Evolutionary conservation across 2,113 vertebrate species (phyloP).

Genomic region (Phoenicopterus ruber): DNA sequence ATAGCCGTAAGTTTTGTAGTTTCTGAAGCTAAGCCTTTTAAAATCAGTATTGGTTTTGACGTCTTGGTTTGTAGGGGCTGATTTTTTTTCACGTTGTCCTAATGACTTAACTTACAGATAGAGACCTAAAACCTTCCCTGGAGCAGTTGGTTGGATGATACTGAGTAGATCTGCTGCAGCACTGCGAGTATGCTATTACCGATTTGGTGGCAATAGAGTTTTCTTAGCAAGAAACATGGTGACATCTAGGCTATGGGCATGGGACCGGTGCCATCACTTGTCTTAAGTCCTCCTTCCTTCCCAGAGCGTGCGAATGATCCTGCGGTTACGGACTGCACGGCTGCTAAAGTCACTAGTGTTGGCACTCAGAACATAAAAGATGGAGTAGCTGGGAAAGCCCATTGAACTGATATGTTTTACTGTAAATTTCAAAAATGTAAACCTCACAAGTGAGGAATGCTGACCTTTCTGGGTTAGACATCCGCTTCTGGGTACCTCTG

Average conservation of each 20-base stretch:
- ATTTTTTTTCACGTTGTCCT: conserved; percentile 35
- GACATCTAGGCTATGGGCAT: background rate
- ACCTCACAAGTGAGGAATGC: background rate
- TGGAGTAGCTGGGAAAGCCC: background rate
- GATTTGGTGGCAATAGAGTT: background rate
- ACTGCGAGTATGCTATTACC: background rate
- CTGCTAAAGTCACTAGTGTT: background rate
- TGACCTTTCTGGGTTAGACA: background rate
- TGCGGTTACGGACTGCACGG: background rate
- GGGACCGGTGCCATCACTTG: background rate
- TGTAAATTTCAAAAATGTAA: background rate
- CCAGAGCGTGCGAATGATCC: background rate
- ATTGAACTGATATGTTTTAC: background rate
- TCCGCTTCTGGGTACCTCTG: background rate
- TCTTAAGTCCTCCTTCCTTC: background rate
- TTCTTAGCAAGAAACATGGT: conserved; percentile 1
- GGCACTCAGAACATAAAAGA: background rate
- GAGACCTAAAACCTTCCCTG: conserved; percentile 53
- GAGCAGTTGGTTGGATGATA: background rate
- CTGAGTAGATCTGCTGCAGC: conserved; percentile 25
- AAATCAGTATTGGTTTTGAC: conserved; percentile 14
- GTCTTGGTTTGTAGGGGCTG: background rate
- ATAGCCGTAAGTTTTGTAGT: background rate
- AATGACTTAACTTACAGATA: conserved; percentile 31
- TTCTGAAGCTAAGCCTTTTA: conserved; percentile 35